Conservation (phyloP, 2,113 vertebrate species). For the Amazona guildingii region DNA sequence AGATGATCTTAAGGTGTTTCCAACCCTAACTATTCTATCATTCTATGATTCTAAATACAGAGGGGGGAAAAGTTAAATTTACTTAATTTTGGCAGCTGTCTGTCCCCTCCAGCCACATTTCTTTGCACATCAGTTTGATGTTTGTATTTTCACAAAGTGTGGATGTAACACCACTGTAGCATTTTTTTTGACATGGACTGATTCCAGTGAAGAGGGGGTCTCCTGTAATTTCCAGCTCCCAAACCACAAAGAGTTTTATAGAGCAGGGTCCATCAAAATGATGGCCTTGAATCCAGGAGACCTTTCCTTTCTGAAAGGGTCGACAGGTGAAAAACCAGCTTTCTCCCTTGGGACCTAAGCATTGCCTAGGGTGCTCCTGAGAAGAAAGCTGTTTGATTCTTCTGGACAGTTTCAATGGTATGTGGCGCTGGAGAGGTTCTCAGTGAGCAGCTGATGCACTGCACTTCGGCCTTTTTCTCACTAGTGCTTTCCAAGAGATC, state of each 20-base stretch:
- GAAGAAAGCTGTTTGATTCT: background rate
- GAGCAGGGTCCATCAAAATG: background rate
- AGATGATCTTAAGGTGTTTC: too few relatives aligned
- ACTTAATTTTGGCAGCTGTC: background rate
- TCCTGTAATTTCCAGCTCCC: background rate
- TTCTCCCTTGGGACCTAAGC: background rate
- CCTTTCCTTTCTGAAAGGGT: background rate
- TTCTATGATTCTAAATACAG: too few relatives aligned
- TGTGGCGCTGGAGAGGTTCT: background rate
- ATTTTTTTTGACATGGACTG: background rate
- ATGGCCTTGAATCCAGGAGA: background rate
- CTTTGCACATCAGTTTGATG: background rate
- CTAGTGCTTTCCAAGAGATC: background rate
- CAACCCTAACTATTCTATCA: too few relatives aligned
- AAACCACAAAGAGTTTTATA: background rate
- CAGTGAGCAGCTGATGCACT: background rate
- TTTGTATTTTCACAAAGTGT: background rate
- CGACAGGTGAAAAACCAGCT: background rate
- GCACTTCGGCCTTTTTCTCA: background rate
- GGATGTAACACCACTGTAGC: background rate
- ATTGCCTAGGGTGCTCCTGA: background rate
- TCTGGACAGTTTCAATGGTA: background rate
- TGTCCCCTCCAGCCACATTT: background rate
- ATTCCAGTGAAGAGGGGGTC: background rate
- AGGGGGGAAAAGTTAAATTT: background rate